A percentile compares a stretch with the other conserved stretches of the same genome.
Conservation (phyloP, 2,113 vertebrate genomes). For the Canis aureus region DNA sequence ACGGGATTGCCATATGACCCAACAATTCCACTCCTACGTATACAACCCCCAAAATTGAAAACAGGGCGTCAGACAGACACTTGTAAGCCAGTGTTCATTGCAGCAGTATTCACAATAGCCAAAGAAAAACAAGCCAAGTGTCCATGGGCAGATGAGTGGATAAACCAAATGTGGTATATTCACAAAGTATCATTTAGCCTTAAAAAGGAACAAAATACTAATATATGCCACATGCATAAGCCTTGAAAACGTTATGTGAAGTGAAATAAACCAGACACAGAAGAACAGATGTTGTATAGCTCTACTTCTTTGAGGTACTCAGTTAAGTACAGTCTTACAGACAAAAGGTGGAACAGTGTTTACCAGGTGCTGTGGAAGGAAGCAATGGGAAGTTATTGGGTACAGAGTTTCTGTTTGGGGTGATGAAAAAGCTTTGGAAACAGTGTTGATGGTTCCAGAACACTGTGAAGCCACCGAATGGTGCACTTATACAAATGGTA, state of each 20-base stretch:
- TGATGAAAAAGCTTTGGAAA: conserved; percentile 21
- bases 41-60: not conserved
- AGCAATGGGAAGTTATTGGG: not conserved
- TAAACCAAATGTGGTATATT: not conserved
- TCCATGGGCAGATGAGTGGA: not conserved
- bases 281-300: not conserved
- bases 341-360: not conserved
- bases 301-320: not conserved
- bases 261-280: conserved; percentile 22
- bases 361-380: not conserved
- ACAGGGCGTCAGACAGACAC: not conserved
- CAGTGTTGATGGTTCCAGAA: not conserved
- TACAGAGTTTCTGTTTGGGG: not conserved
- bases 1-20: not conserved
- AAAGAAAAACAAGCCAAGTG: not conserved
- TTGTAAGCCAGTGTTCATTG: not conserved
- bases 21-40: not conserved
- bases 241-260: conserved; percentile 1
- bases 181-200: not conserved
- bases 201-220: not conserved
- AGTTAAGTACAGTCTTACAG: not conserved
- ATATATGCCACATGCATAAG: not conserved
- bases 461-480: not conserved
- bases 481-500: not conserved
- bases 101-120: conserved; percentile 34